A percentile compares a stretch with the other conserved stretches of the same genome.
These are phyloP conservation scores for Aphaenogaster floridana DNA, from an alignment of 1,140 invertebrate genomes.

Conservation along the genomic window DNA sequence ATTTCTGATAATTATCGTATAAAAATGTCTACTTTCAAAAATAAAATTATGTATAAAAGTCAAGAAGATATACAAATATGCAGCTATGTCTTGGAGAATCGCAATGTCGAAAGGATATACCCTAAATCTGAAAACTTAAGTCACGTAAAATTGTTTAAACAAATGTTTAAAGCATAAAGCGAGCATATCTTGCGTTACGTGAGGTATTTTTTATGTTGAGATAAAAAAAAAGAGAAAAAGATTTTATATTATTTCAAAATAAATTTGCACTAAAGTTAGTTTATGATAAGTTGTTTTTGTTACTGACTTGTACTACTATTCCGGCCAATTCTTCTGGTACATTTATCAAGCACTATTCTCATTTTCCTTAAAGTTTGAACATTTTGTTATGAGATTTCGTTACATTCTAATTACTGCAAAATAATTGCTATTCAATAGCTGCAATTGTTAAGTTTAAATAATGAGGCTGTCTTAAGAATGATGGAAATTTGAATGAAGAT, in stretches of 20 bases:
- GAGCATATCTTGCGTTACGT: not conserved
- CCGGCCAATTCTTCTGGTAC: not conserved
- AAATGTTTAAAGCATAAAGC: not conserved
- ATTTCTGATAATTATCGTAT: not conserved
- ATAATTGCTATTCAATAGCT: not conserved
- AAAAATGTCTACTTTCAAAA: not conserved
- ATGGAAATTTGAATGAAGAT: conserved; percentile 55
- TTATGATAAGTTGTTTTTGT: not conserved
- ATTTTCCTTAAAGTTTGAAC: not conserved
- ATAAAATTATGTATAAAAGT: not conserved
- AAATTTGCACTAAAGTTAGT: not conserved
- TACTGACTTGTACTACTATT: not conserved
- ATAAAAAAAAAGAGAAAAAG: not conserved
- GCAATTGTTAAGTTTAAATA: not conserved
- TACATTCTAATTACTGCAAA: not conserved
- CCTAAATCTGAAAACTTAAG: not conserved
- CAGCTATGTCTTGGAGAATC: not conserved
- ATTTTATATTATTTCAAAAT: conserved; percentile 12
- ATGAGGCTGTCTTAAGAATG: not conserved
- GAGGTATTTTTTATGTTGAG: not conserved
- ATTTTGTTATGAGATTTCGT: not conserved
- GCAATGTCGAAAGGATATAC: not conserved
- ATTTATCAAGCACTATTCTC: not conserved
- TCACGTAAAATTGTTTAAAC: not conserved
- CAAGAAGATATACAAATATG: not conserved